These are phyloP conservation scores for Pollenia griseotomentosa DNA, from an alignment of 2,888 invertebrate genomes.

Conservation along the genomic window DNA sequence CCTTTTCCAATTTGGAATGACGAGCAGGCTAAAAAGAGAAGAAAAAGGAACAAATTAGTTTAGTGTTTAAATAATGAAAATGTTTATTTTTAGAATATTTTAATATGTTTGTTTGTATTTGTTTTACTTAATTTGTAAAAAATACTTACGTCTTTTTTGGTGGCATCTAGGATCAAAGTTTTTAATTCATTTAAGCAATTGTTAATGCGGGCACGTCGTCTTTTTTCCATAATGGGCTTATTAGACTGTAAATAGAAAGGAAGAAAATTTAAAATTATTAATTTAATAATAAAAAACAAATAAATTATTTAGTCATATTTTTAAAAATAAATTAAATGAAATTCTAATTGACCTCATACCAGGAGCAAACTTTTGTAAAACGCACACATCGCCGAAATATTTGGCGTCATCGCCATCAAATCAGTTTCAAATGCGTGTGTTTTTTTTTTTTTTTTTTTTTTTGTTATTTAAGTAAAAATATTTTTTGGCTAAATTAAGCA, in stretches of 20 bases:
- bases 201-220: slow-evolving; percentile 94
- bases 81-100: background rate
- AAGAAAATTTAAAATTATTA: background rate
- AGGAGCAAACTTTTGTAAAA: slow-evolving; percentile 30
- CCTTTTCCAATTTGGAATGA: slow-evolving; percentile 97
- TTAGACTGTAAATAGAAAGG: slow-evolving; percentile 89
- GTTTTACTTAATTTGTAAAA: background rate
- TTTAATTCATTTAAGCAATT: slow-evolving; percentile 95
- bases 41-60: slow-evolving; percentile 25
- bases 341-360: slow-evolving; percentile 61
- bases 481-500: slow-evolving; percentile 66
- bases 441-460: slow-evolving; percentile 18
- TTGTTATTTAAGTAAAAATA: slow-evolving; percentile 10
- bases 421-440: slow-evolving; percentile 27
- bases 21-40: slow-evolving; percentile 90
- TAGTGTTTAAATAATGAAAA: background rate
- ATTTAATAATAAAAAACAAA: background rate
- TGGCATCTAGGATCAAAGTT: slow-evolving; percentile 92
- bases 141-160: slow-evolving; percentile 94
- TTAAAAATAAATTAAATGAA: slow-evolving; percentile 57
- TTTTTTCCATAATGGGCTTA: slow-evolving; percentile 97
- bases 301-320: slow-evolving; percentile 49
- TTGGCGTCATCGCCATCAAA: slow-evolving; percentile 45
- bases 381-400: slow-evolving; percentile 46
- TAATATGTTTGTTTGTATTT: background rate